Evolutionary conservation across 2,113 vertebrate genomes (phyloP).

Genomic region (Pelobates fuscus): DNA sequence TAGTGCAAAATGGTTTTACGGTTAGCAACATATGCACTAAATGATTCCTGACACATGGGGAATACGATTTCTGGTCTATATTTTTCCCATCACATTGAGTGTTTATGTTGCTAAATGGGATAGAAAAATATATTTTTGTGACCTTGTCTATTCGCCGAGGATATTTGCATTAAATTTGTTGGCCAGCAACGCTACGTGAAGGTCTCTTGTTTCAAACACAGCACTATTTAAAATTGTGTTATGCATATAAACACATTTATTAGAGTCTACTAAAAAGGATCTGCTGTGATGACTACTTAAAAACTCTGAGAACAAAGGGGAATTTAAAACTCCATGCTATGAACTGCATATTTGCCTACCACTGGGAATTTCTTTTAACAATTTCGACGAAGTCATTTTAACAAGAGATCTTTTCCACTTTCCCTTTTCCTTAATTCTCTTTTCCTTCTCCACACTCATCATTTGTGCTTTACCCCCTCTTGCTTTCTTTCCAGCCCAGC

Average conservation of each 20-base stretch:
- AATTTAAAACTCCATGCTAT: constrained; percentile 40
- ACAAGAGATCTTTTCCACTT: constrained; percentile 26
- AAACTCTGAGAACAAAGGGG: constrained; percentile 29
- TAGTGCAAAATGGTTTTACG: background rate
- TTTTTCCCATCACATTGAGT: background rate
- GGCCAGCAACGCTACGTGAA: constrained; percentile 23
- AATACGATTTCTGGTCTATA: background rate
- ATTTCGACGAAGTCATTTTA: constrained; percentile 55
- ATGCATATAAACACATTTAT: constrained; percentile 42
- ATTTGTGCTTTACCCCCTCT: constrained; percentile 54
- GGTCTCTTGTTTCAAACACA: constrained; percentile 34
- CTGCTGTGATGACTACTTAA: constrained; percentile 21
- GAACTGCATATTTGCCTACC: constrained; percentile 57
- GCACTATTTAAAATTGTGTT: constrained; percentile 16
- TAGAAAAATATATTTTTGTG: constrained; percentile 11
- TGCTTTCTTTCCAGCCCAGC: constrained; percentile 63
- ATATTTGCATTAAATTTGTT: constrained; percentile 43
- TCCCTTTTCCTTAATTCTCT: constrained; percentile 46
- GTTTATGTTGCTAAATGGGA: constrained; percentile 9
- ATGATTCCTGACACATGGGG: background rate
- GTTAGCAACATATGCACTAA: background rate
- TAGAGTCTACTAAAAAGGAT: constrained; percentile 7
- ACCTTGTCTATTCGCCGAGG: background rate
- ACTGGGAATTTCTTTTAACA: constrained; percentile 54
- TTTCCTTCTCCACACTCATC: constrained; percentile 50